Evolutionary conservation across 2,888 invertebrate species (phyloP), one percentile per base, ranked within the genome.

Genomic region (Caenorhabditis imperialis): DNA sequence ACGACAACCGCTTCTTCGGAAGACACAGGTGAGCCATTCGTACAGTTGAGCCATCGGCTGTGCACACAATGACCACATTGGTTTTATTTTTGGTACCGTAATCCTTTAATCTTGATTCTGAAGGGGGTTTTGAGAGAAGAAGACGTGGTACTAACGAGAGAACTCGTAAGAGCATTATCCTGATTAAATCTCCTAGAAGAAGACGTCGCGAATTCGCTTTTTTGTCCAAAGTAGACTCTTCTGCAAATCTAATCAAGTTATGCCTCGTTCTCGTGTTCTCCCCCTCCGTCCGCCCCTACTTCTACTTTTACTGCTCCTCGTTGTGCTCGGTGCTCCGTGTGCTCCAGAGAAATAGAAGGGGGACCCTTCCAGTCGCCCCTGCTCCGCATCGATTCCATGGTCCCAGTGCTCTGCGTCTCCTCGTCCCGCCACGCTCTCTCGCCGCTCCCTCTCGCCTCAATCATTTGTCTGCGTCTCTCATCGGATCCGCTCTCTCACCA

Each of bases 381-480:
- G 55, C 44, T 40, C 45, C 57, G 57, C 67, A 67, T 67, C 67
- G 67, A 67, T 67, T 67, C 67, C 67, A 57, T 38, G 67, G 67
- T 57, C 67, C 67, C n/a, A 23, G 8, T 27, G 10, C 51, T 67
- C 67, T 50, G 51, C 40, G 67, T 51, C 57, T 67, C 57, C 44
- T n/a, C 57, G n/a, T 18, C 47, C 27, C 40, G 33, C 10, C 35
- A 16, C 20, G 8, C 50, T 57, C 50, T 67, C 45, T 50, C 57
- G 42, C 25, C 37, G n/a, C 7, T 42, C 37, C 30, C 67, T 35
- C 67, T 65, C 40, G 16, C 40, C 51, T 67, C 51, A 67, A 67
- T 67, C 67, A 67, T 67, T 67, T 57, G 25, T 65, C 67, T 3
- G 42, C 50, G 57, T 57, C 57, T 67, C 67, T 57, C 57, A 67